Evolutionary conservation across 2,113 vertebrate species (phyloP).

Genomic region (Sylvietta virens): DNA sequence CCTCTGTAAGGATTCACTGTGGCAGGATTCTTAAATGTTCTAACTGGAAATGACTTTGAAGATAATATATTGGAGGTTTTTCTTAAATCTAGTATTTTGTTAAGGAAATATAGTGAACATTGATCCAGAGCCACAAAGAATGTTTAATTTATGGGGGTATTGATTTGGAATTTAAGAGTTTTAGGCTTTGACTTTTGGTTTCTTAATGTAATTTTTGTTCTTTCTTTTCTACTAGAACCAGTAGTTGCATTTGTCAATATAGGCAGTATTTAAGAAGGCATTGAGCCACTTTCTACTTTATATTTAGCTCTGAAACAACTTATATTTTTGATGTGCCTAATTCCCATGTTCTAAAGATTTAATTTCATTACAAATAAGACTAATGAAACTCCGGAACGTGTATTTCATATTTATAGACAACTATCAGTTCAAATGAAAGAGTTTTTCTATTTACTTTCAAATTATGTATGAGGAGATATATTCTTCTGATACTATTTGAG

Average conservation of each 20-base stretch:
- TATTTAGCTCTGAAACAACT: not conserved
- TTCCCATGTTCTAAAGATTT: not conserved
- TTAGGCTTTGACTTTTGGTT: not conserved
- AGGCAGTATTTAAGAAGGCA: not conserved
- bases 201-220: not conserved
- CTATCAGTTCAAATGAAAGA: not conserved
- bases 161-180: not conserved
- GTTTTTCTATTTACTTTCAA: not conserved
- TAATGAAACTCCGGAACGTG: not conserved
- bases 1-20: not conserved
- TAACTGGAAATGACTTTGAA: not conserved
- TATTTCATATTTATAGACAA: not conserved
- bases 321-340: not conserved
- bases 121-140: not conserved
- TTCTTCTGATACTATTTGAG: not conserved
- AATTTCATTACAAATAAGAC: not conserved
- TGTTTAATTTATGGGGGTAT: not conserved
- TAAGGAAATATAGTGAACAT: not conserved
- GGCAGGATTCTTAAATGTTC: not conserved
- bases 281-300: not conserved
- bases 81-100: not conserved
- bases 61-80: not conserved
- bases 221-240: not conserved
- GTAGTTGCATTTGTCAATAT: not conserved
- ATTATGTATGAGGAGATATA: not conserved